A percentile compares a stretch with the other conserved stretches of the same genome.
Conservation (phyloP, 2,113 vertebrate genomes). For the Pituophis catenifer region DNA sequence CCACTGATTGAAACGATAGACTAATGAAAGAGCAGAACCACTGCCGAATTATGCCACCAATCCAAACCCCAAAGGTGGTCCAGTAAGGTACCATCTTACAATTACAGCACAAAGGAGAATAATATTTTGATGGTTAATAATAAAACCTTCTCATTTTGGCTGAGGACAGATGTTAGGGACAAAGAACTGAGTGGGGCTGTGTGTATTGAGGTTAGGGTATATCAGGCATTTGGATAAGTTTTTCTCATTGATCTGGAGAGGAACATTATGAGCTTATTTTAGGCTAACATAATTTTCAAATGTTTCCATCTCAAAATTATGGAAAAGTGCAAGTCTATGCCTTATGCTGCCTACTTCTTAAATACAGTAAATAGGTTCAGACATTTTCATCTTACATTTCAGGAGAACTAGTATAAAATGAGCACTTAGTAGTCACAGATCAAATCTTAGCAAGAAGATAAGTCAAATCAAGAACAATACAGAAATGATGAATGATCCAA, state of each 20-base stretch:
- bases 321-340: background rate
- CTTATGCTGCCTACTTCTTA: background rate
- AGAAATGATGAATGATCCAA: background rate
- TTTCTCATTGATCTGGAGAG: background rate
- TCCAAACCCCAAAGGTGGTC: background rate
- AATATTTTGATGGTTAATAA: background rate
- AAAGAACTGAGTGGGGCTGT: background rate
- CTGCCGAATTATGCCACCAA: background rate
- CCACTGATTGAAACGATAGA: background rate
- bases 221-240: background rate
- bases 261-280: background rate
- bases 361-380: background rate
- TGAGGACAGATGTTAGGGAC: background rate
- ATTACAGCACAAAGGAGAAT: background rate
- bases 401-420: slow-evolving; percentile 8
- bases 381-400: slow-evolving; percentile 13
- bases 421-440: background rate
- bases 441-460: background rate
- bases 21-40: background rate
- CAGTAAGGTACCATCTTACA: background rate
- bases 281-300: background rate
- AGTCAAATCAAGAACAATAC: background rate
- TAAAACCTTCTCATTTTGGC: background rate
- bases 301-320: background rate
- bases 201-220: background rate